These are phyloP conservation scores for Aplysina aerophoba DNA, from an alignment of 37 sponge, comb jelly and placozoan species.

Conservation along the genomic window DNA sequence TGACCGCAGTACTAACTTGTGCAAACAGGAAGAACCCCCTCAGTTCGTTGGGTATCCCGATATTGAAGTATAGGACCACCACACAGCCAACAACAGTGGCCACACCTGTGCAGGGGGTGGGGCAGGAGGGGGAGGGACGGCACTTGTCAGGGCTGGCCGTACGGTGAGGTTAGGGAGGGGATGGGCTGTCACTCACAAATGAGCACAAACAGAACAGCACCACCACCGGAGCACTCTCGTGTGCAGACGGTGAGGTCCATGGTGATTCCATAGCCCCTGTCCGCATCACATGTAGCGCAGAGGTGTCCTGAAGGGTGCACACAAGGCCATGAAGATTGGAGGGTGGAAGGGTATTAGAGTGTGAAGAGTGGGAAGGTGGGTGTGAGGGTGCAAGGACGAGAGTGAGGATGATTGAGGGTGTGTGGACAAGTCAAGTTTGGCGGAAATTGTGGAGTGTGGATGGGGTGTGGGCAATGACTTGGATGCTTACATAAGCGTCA, in stretches of 20 bases:
- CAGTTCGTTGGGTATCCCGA: constrained; percentile 55
- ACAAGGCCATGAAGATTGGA: constrained; percentile 24
- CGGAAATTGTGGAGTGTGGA: no score
- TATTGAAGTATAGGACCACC: constrained; percentile 47
- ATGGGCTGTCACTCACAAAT: constrained; percentile 26
- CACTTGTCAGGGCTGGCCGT: no score
- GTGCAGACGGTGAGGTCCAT: constrained; percentile 64
- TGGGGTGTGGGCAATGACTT: no score
- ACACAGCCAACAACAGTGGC: neutral
- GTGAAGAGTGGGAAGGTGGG: neutral
- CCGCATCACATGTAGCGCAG: constrained; percentile 57
- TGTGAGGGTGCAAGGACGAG: neutral
- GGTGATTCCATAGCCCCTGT: constrained; percentile 47
- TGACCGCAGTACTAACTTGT: constrained; percentile 24
- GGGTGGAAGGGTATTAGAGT: no score
- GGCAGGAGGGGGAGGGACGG: no score
- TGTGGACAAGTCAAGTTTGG: no score
- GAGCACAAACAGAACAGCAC: constrained; percentile 44
- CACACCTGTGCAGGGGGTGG: constrained; percentile 26
- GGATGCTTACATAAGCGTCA: no score
- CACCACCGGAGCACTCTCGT: neutral
- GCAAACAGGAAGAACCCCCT: constrained; percentile 59
- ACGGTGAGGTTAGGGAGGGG: neutral
- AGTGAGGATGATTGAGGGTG: no score
- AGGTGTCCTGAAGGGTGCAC: constrained; percentile 46